Evolutionary conservation across 2,888 invertebrate genomes (phyloP).

Genomic region (Tipula vernalis): DNA sequence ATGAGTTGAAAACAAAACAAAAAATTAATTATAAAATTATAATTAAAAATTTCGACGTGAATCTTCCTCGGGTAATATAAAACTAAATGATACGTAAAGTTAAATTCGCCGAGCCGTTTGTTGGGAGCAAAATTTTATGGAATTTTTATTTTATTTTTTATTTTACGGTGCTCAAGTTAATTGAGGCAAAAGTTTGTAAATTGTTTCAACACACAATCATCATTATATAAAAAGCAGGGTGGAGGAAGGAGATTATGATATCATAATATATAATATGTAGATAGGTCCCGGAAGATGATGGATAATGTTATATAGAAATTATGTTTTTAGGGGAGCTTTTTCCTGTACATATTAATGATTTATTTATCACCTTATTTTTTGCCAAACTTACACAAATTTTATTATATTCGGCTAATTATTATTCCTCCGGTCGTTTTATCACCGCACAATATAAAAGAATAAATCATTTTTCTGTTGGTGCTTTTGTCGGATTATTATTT

Average conservation of each 20-base stretch:
- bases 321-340: neutral
- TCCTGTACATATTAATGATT: neutral
- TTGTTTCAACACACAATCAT: neutral
- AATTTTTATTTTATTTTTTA: neutral
- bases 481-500: no score
- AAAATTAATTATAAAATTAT: neutral
- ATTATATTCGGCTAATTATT: no score
- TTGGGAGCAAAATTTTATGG: neutral
- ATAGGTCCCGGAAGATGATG: neutral
- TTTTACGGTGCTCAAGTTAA: neutral
- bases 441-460: no score
- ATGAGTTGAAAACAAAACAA: neutral
- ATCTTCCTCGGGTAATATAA: neutral
- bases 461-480: no score
- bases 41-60: neutral
- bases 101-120: neutral
- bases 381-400: no score
- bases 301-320: neutral
- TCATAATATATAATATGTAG: neutral
- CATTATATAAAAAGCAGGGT: neutral
- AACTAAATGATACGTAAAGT: neutral
- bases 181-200: neutral
- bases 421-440: no score
- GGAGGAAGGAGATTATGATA: neutral
- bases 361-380: neutral